Percentiles rank a stretch among this genome's conserved stretches.
Conservation (phyloP, 2,113 vertebrate species). For the Paratilapia polleni region DNA sequence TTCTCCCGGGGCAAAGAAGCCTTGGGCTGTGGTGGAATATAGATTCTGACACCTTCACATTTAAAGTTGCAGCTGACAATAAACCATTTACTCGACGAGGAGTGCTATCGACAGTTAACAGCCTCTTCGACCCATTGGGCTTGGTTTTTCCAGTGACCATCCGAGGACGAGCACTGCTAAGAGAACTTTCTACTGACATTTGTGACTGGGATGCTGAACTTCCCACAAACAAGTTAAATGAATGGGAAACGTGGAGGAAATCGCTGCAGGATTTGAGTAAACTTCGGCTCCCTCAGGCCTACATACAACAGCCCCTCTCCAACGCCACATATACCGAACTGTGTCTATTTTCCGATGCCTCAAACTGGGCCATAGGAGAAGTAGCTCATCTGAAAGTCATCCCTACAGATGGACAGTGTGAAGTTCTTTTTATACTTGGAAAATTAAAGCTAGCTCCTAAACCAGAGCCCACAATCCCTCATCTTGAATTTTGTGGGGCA, state of each 20-base stretch:
- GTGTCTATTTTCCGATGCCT: neutral
- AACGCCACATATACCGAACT: neutral
- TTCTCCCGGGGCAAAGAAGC: neutral
- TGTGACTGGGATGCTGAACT: neutral
- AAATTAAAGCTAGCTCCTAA: slow-evolving; percentile 8
- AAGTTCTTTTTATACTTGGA: neutral
- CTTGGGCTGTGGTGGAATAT: neutral
- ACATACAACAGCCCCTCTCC: neutral
- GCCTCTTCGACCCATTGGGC: neutral
- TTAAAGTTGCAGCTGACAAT: neutral
- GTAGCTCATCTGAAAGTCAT: slow-evolving; percentile 7
- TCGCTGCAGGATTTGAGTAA: neutral
- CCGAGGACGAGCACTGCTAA: neutral
- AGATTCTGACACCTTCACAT: neutral
- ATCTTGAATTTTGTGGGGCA: slow-evolving; percentile 18
- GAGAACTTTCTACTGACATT: neutral
- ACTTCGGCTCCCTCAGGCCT: neutral
- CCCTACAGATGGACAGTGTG: neutral
- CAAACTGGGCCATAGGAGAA: neutral
- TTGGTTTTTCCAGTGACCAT: neutral
- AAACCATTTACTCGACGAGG: neutral
- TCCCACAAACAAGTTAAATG: neutral
- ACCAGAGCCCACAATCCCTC: neutral
- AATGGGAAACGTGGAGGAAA: neutral
- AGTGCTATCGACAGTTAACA: neutral